Evolutionary conservation across 2,113 vertebrate species (phyloP).

Genomic region (Anoplopoma fimbria): DNA sequence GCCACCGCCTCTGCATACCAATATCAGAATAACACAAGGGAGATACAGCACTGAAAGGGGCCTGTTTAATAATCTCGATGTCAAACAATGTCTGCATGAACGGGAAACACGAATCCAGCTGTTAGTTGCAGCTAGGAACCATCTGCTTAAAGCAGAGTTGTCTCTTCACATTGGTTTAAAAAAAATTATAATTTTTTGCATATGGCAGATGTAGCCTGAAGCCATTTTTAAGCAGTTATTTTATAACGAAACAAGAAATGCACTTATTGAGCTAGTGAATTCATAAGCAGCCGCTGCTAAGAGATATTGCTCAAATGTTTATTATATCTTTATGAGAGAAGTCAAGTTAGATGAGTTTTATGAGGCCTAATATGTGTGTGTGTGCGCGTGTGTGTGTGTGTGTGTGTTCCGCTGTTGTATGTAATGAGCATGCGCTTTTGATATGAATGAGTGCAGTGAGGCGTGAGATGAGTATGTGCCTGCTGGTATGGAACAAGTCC

Average conservation of each 20-base stretch:
- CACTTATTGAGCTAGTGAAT: conserved; percentile 68
- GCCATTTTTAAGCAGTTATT: conserved; percentile 70
- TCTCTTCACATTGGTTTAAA: conserved; percentile 57
- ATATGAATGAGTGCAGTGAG: conserved; percentile 81
- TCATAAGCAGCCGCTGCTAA: conserved; percentile 63
- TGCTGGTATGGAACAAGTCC: conserved; percentile 81
- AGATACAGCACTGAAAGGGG: conserved; percentile 43
- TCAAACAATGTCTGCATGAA: conserved; percentile 76
- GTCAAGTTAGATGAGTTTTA: conserved; percentile 64
- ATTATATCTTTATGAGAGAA: conserved; percentile 67
- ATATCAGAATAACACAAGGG: conserved; percentile 57
- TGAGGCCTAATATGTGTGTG: conserved; percentile 15
- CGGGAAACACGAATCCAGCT: conserved; percentile 76
- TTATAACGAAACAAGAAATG: conserved; percentile 74
- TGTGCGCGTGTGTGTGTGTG: neutral
- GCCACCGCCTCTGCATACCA: conserved; percentile 73
- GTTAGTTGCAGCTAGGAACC: conserved; percentile 68
- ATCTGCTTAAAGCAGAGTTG: conserved; percentile 68
- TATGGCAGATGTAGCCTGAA: conserved; percentile 68
- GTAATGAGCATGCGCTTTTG: conserved; percentile 80
- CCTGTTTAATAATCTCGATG: conserved; percentile 72
- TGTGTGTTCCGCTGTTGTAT: conserved; percentile 58
- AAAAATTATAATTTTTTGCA: too few species aligned
- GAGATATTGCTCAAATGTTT: conserved; percentile 73
- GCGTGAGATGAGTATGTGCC: conserved; percentile 82